These are phyloP conservation scores for Thelaira solivaga DNA, from an alignment of 2,888 invertebrate species.

Conservation along the genomic window DNA sequence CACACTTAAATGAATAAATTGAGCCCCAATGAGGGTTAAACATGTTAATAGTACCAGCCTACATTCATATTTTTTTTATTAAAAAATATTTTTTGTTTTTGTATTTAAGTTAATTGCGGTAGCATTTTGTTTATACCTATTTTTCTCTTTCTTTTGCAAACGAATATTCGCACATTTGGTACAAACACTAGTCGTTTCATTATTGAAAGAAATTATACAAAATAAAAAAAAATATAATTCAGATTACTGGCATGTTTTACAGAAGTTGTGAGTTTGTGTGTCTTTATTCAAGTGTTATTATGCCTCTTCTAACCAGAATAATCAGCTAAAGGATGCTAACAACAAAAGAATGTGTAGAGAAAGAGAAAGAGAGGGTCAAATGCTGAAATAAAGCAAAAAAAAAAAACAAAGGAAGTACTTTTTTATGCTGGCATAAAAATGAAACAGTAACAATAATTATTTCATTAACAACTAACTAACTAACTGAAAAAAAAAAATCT, in stretches of 20 bases:
- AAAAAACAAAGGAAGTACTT: neutral
- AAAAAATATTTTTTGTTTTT: conserved; percentile 14
- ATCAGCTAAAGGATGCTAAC: conserved; percentile 14
- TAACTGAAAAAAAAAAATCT: conserved; percentile 5
- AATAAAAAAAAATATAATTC: conserved; percentile 53
- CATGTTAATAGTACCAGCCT: too few relatives aligned
- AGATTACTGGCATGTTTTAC: conserved; percentile 36
- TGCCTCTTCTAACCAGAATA: conserved; percentile 24
- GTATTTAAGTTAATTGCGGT: conserved; percentile 29
- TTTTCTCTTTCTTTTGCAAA: conserved; percentile 12
- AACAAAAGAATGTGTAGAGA: neutral
- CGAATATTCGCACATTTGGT: too few relatives aligned
- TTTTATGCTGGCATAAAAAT: conserved; percentile 33
- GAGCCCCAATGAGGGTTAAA: too few relatives aligned
- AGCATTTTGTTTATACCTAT: conserved; percentile 19
- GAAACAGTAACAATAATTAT: conserved; percentile 55
- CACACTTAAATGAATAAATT: too few relatives aligned
- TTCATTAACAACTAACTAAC: conserved; percentile 50
- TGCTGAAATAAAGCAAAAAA: neutral
- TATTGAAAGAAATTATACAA: conserved; percentile 46
- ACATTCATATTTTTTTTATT: too few relatives aligned
- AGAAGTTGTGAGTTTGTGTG: conserved; percentile 56
- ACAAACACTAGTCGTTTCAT: conserved; percentile 26
- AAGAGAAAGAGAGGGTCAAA: neutral
- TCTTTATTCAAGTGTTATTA: conserved; percentile 36